Evolutionary conservation across 2,888 invertebrate genomes (phyloP).

Genomic region (Ornithoptera alexandrae): DNA sequence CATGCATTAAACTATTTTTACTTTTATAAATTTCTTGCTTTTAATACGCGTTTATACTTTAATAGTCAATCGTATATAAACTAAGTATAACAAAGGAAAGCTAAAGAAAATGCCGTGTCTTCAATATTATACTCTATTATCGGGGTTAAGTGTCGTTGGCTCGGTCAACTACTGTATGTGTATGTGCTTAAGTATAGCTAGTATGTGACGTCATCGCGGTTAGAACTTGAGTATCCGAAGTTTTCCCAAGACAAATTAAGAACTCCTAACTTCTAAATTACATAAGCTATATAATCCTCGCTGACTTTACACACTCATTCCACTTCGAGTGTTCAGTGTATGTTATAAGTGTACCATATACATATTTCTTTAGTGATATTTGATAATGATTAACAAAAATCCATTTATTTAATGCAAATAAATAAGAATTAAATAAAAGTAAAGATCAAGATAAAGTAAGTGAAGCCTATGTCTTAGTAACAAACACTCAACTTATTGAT

Average conservation of each 20-base stretch:
- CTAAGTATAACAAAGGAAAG: neutral
- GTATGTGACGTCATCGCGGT: constrained; percentile 18
- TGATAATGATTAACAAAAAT: no score
- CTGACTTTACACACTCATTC: neutral
- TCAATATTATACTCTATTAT: constrained; percentile 4
- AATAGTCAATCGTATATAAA: neutral
- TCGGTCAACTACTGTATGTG: constrained; percentile 7
- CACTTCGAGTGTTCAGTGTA: neutral
- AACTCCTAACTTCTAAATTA: constrained; percentile 5
- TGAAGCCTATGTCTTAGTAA: neutral
- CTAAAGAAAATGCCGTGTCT: neutral
- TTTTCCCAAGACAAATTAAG: constrained; percentile 11
- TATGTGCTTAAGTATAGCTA: constrained; percentile 5
- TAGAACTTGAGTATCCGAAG: constrained; percentile 19
- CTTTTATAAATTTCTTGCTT: no score
- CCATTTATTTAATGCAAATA: no score
- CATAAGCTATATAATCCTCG: neutral
- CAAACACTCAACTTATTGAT: neutral
- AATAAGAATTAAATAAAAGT: no score
- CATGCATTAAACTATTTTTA: no score
- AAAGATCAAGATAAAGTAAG: neutral
- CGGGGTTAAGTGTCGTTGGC: constrained; percentile 17
- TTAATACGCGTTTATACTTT: no score
- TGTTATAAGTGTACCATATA: no score
- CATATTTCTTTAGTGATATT: no score